phyloP scores from a whole-genome alignment of 2,888 invertebrate genomes.

The Drosophila multiciliata region DNA sequence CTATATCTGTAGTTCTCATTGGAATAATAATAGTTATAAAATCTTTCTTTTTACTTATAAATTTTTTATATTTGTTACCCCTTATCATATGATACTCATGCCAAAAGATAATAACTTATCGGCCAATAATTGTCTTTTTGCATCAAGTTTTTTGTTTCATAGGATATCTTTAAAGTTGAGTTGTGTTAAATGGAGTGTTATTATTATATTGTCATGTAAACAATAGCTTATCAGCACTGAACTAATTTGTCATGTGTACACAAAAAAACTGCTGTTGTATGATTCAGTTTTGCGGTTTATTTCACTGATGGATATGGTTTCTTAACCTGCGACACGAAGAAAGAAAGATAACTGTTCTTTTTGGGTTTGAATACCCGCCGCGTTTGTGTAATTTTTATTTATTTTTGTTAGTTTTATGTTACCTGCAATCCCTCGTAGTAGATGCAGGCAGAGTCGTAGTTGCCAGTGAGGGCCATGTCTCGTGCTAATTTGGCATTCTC shows the following conservation, averaged over 20 bases:
- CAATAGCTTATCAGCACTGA: not conserved
- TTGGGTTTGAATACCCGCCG: not conserved
- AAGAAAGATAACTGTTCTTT: slow-evolving; percentile 14
- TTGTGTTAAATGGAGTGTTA: not conserved
- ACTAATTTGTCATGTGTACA: not conserved
- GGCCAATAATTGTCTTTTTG: not conserved
- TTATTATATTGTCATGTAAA: not conserved
- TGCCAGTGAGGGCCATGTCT: slow-evolving; percentile 97
- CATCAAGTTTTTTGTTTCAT: not conserved
- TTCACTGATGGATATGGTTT: slow-evolving; percentile 2
- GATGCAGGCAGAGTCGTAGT: slow-evolving; percentile 95
- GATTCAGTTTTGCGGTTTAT: slow-evolving; percentile 7
- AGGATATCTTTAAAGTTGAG: not conserved
- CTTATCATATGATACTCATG: not conserved
- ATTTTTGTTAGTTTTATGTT: not conserved
- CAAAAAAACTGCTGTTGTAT: not conserved
- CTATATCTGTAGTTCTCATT: not conserved
- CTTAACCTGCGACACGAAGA: not conserved
- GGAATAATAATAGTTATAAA: not conserved
- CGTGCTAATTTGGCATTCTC: slow-evolving; percentile 97
- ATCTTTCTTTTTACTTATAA: not conserved
- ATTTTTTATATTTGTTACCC: no score
- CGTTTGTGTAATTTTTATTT: not conserved
- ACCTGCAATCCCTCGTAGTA: slow-evolving; percentile 72
- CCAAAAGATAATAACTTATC: not conserved